Base-by-base conservation (phyloP, 2,888 invertebrate genomes). In the Schrankia costaestrigalis region DNA sequence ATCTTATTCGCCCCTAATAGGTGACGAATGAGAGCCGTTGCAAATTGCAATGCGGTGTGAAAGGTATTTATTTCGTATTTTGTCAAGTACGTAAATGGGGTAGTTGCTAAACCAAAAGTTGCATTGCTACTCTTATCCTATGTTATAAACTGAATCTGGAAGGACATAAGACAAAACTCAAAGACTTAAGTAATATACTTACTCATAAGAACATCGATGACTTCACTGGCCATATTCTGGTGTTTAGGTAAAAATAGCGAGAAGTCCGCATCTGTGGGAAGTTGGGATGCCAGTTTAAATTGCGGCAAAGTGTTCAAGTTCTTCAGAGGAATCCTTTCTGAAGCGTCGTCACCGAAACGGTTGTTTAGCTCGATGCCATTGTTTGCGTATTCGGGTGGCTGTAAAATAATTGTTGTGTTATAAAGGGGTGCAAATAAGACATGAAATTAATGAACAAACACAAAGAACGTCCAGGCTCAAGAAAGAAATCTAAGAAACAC, bases 211-310 rank as follows among this genome's bases (percentile, higher is more conserved):
- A 91, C 83, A 31, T 92, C 89, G 31, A 94, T 92, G 38, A 96
- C 89, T 46, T 91, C 87, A 0, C 90, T 90, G 3, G 95, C 94
- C 68, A 94, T 90, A 30, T 86, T 84, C 25, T 93, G 90, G 69
- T 96, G 96, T 10, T 71, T 80, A 0, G 93, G 92, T 38, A 93
- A 89, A 64, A 95, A 95, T 10, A 94, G 79, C 0, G 95, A 94
- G 75, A 96, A 95, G 51, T 91, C 90, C 0, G 89, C 89, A 36
- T 91, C 91, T 1, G 88, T 78, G 1, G 89, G 88, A 33, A 94
- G 76, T 42, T 90, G 82, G 47, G 89, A 68, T 0, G 93, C 90
- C 10, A 89, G 58, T 1, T 75, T 80, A 39, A 94, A 78, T 43
- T 90, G 80, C 0, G 93, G 93, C 26, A 91, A 55, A 2, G 75